Evolutionary conservation across 2,797 vertebrate genomes (phyloP), one percentile per base, ranked within the genome.

Genomic region (Gadopsis bispinosus): DNA sequence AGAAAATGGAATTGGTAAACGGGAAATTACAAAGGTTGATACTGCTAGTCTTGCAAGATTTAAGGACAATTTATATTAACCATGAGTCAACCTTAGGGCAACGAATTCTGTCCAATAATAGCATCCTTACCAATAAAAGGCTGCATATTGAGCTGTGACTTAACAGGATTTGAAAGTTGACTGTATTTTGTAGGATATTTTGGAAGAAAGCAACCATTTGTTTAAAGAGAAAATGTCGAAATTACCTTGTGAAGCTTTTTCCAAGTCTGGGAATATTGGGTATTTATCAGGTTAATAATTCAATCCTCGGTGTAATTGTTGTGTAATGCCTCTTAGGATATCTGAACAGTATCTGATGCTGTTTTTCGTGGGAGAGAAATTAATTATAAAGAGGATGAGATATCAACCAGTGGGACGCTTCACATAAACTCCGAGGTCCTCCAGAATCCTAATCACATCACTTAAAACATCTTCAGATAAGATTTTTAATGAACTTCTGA

Each of bases 381-480:
- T 83, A 89, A 92, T 94, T 91, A 90, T 87, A 79, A 91, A 91
- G 86, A 87, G 69, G 84, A 80, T 87, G 86, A 84, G 82, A 86
- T 84, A 79, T 83, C 85, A 85, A 87, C 81, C 85, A 79, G 77
- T 80, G 83, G 87, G 80, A 89, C 63, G 48, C 81, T 81, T 81
- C 59, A 63, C 67, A 81, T 50, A 69, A 89, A 85, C 89, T 87
- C 87, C 4, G 26, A 75, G 83, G 86, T 86, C 86, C 89, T 93
- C 88, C 71, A 85, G 35, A 83, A 84, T 74, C 55, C 81, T 92
- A 92, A 92, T 92, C 84, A 71, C 80, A 80, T 89, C 88, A 81
- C 84, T 93, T 89, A 88, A 84, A 86, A 90, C 80, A 81, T 87
- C 80, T 90, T 89, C 85, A 90, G 92, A 92, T 92, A 90, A 84